Evolutionary conservation across 1,140 invertebrate genomes (phyloP).

Genomic region (Parapsyche elsis): DNA sequence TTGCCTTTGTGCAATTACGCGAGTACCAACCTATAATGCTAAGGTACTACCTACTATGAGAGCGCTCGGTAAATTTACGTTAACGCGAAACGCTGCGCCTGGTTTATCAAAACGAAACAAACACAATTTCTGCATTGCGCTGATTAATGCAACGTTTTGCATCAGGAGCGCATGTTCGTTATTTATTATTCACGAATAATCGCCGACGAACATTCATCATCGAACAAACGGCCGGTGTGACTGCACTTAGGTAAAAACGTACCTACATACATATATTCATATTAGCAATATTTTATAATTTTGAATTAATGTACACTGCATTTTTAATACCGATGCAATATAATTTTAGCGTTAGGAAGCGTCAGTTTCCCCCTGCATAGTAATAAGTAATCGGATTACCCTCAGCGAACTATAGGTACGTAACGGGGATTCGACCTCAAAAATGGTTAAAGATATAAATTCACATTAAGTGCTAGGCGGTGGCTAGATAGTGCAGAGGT

Average conservation of each 20-base stretch:
- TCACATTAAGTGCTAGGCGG: constrained; percentile 37
- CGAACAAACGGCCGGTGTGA: no score
- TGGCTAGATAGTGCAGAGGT: constrained; percentile 10
- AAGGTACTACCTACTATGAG: not conserved
- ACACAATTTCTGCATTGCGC: constrained; percentile 7
- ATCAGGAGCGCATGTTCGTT: not conserved
- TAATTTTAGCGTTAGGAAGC: not conserved
- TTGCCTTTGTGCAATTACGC: constrained; percentile 25
- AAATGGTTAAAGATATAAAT: constrained; percentile 45
- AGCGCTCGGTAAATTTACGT: constrained; percentile 23
- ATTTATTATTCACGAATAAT: constrained; percentile 13
- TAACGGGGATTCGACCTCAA: constrained; percentile 36
- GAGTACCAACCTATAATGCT: no score
- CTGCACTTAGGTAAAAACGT: no score
- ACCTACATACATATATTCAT: no score
- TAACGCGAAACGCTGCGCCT: constrained; percentile 14
- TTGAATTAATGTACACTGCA: no score
- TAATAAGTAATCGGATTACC: constrained; percentile 28
- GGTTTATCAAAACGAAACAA: constrained; percentile 39
- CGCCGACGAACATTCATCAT: constrained; percentile 15
- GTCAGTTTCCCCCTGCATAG: not conserved
- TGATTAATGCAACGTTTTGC: not conserved
- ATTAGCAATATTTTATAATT: no score
- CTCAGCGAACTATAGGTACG: not conserved
- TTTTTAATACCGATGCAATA: no score